These are phyloP conservation scores for Lichenostomus cassidix DNA, from an alignment of 2,113 vertebrate species.

Conservation along the genomic window DNA sequence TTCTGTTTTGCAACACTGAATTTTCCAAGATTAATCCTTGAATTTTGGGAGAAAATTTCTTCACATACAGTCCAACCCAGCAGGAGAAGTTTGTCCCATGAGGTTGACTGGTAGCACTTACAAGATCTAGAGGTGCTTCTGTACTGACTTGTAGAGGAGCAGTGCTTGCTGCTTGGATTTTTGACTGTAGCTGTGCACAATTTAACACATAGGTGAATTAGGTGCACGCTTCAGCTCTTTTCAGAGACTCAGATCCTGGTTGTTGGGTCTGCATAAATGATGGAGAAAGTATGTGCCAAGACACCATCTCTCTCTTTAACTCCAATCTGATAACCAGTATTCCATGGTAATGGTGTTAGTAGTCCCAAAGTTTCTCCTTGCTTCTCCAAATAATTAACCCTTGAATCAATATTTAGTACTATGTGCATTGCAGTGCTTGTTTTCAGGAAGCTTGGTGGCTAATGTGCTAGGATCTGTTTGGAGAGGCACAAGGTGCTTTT, in stretches of 20 bases:
- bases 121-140: neutral
- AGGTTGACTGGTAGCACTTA: neutral
- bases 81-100: neutral
- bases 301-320: neutral
- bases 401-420: neutral
- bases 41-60: neutral
- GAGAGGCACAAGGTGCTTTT: neutral
- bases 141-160: neutral
- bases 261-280: neutral
- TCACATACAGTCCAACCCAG: neutral
- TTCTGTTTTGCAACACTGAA: neutral
- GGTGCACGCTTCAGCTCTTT: neutral
- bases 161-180: neutral
- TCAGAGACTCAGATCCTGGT: neutral
- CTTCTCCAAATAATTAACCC: neutral
- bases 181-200: rapidly evolving
- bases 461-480: neutral
- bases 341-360: rapidly evolving
- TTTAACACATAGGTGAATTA: neutral
- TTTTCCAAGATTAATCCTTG: neutral
- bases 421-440: neutral
- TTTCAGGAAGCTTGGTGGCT: neutral
- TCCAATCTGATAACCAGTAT: neutral
- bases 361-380: neutral
- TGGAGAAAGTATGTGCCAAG: neutral